Base-by-base conservation (phyloP, 2,113 vertebrate genomes). In the Phyllostomus hastatus region DNA sequence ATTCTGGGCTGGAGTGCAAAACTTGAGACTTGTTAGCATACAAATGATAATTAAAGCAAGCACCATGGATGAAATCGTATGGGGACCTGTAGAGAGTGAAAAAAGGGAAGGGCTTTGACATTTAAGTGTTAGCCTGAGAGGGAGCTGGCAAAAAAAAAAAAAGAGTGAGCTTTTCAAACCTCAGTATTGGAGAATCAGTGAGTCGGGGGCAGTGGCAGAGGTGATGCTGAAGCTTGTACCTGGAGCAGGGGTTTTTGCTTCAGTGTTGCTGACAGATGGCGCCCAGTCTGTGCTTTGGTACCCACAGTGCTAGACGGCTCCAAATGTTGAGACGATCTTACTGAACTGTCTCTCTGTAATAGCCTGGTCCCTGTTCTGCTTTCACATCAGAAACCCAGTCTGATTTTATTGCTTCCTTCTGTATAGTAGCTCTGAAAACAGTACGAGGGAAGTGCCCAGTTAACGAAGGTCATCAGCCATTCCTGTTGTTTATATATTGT, bases 201-300 rank as follows among this genome's bases (percentile, higher is more conserved):
- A 64, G 41, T 8, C n/a, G 64, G 59, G 59, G 38, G 46, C 19
- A 86, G 24, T 11, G 70, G 31, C 12, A 69, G 59, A 79, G 48
- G 48, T 91, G 52, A 79, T n/a, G 35, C 14, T 57, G 81, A 85
- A 61, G 28, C 22, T 92, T 14, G 1, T 72, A 73, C 76, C 61
- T 85, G 31, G 66, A 91, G 20, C 35, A 79, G 35, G 20, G 48
- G 46, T n/a, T 90, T 89, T 91, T 91, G 59, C 70, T 90, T 96
- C 66, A 54, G 57, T 14, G 0, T 79, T 93, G 28, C 52, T 64
- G 52, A 10, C 70, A 78, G 87, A 72, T 76, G 84, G 86, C 7
- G 4, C 16, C 67, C 90, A 89, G 79, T 15, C 52, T 79, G 78
- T 22, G 35, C 82, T 89, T 76, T 93, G 64, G 35, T 94, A 69